Evolutionary conservation across 2,113 vertebrate genomes (phyloP), one percentile per base, ranked within the genome.

Genomic region (mouse (Mus musculus)): DNA sequence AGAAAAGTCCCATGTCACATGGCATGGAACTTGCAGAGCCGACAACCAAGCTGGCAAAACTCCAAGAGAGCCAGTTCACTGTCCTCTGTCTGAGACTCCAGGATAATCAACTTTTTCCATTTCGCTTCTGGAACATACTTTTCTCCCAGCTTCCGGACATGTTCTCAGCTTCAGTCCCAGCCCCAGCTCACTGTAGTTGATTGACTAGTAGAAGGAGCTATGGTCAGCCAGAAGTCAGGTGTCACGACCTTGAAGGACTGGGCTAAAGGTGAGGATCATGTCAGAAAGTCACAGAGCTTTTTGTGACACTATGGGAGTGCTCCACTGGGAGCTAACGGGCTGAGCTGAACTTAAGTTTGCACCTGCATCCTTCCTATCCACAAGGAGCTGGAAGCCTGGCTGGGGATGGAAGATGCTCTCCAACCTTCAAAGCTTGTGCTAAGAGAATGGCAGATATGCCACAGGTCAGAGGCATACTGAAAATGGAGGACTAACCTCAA

Each of bases 141-240:
- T 80, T 12, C 17, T 7, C 10, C 33, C n/a, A 24, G 30, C 10
- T 26, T 3, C 26, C 4, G 7, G 67, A 67, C 84, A 93, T 97
- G 98, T 98, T 98, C 98, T 98, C 89, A 98, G 96, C 91, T 98
- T 98, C 97, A 90, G 65, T 4, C 65, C 14, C 14, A 98, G 97
- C 59, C 98, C 96, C 26, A 97, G 99, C 95, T 0, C 9, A 65
- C 97, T 98, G 97, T 98, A 98, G 96, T 98, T 98, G 46, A 98
- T 98, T 0, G 98, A 98, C 96, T 98, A 98, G 87, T 98, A 98
- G 85, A 99, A 96, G 73, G 98, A 98, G 97, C 98, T 99, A 97
- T 98, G 99, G 96, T 97, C 97, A 20, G 96, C 98, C 86, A 98
- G 97, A 90, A 98, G 59, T n/a, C 93, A 98, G 36, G 98, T 98